Evolutionary conservation across 2,888 invertebrate species (phyloP).

Genomic region (Linyphia triangularis): DNA sequence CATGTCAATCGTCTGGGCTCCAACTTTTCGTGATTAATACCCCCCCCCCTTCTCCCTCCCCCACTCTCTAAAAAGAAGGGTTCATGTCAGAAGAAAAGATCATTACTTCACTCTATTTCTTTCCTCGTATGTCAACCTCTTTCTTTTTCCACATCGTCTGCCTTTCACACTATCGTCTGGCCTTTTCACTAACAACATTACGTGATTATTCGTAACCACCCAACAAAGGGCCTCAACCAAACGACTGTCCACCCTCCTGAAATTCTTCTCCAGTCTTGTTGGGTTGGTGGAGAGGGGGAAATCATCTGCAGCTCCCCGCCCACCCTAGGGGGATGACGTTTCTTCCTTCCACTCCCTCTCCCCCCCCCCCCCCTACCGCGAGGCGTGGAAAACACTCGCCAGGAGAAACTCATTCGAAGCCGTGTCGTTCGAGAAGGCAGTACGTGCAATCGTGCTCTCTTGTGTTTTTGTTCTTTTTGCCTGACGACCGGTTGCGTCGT

Average conservation of each 20-base stretch:
- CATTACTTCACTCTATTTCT: background rate
- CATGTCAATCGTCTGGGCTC: slow-evolving; percentile 10
- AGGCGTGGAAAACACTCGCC: slow-evolving; percentile 38
- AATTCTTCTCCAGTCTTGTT: slow-evolving; percentile 30
- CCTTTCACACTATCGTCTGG: background rate
- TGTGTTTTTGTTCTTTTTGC: background rate
- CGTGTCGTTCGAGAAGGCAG: slow-evolving; percentile 45
- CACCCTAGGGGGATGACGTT: slow-evolving; percentile 27
- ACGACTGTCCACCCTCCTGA: no score
- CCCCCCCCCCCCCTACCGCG: slow-evolving; percentile 5
- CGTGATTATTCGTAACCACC: background rate
- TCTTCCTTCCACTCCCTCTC: slow-evolving; percentile 23
- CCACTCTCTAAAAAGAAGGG: background rate
- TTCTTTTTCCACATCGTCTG: background rate
- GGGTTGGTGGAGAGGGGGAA: slow-evolving; percentile 9
- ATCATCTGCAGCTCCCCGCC: background rate
- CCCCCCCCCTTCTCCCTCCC: background rate
- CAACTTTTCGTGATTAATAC: slow-evolving; percentile 25
- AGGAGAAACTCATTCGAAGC: slow-evolving; percentile 49
- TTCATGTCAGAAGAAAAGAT: background rate
- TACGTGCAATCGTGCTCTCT: background rate
- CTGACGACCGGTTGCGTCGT: background rate
- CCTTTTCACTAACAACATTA: no score
- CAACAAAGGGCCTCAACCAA: background rate
- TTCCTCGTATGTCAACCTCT: background rate